Percentiles rank a stretch among this genome's conserved stretches.
Evolutionary conservation across 2,888 invertebrate genomes (phyloP).

Genomic region (Cryptosula pallasiana): DNA sequence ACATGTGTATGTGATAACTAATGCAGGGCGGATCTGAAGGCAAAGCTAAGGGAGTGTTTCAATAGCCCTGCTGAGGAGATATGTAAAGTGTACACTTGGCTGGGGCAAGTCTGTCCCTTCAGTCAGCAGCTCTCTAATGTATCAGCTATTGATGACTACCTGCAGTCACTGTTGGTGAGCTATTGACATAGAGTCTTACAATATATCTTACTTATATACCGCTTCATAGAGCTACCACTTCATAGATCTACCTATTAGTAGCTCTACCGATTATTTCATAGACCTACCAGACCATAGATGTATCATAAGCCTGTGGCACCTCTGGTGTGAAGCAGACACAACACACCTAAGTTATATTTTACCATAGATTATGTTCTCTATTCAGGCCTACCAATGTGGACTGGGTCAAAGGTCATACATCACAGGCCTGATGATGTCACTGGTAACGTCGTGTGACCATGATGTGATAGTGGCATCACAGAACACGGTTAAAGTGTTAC

Average conservation of each 20-base stretch:
- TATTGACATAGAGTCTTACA: not conserved
- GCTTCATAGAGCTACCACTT: too few species aligned
- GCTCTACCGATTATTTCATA: too few species aligned
- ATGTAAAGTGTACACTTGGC: slow-evolving; percentile 18
- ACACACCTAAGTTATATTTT: too few species aligned
- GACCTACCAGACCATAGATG: too few species aligned
- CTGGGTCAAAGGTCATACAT: slow-evolving; percentile 13
- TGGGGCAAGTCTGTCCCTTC: not conserved
- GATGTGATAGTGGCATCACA: slow-evolving; percentile 14
- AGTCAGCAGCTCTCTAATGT: not conserved
- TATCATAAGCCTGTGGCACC: too few species aligned
- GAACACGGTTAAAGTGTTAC: not conserved
- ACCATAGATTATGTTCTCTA: too few species aligned
- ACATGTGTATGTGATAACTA: too few species aligned
- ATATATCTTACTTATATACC: not conserved
- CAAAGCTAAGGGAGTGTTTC: slow-evolving; percentile 17
- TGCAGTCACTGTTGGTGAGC: not conserved
- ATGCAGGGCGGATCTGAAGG: not conserved
- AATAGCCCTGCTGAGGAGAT: not conserved
- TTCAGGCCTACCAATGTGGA: slow-evolving; percentile 6
- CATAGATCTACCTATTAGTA: too few species aligned
- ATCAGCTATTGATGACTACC: not conserved
- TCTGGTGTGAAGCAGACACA: too few species aligned
- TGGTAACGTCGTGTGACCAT: slow-evolving; percentile 9
- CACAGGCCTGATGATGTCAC: slow-evolving; percentile 21